These are phyloP conservation scores for Protophormia terraenovae DNA, from an alignment of 2,888 invertebrate species.

Conservation along the genomic window DNA sequence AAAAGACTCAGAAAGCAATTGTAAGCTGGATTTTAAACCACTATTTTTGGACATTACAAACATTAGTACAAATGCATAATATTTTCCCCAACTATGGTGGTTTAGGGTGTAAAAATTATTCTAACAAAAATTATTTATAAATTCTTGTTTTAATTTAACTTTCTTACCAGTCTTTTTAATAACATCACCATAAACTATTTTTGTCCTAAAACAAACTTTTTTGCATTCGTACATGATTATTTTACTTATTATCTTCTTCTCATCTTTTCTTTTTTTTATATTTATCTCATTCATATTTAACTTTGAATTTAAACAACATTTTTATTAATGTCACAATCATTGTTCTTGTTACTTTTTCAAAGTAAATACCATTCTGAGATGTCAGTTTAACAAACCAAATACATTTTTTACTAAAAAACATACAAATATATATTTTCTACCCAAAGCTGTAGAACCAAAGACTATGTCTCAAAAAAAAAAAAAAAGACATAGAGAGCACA, in stretches of 20 bases:
- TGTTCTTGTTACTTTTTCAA: slow-evolving; percentile 13
- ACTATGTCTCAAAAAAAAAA: background rate
- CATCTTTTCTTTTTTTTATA: no score
- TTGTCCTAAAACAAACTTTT: background rate
- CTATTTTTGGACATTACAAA: no score
- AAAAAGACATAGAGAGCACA: no score
- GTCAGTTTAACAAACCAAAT: slow-evolving; percentile 19
- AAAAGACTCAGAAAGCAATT: no score
- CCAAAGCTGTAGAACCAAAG: background rate
- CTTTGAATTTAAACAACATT: slow-evolving; percentile 33
- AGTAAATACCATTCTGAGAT: slow-evolving; percentile 31
- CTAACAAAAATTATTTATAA: no score
- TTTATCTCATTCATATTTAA: background rate
- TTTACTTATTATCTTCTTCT: background rate
- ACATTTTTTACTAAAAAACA: slow-evolving; percentile 8
- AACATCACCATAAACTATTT: background rate
- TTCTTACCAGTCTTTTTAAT: background rate
- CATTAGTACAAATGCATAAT: no score
- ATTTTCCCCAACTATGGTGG: no score
- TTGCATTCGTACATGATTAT: background rate
- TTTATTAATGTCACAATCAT: slow-evolving; percentile 56
- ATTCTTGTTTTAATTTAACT: no score
- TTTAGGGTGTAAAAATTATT: no score
- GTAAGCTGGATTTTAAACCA: no score
- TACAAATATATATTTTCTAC: background rate